Evolutionary conservation across 2,797 vertebrate species (phyloP), one percentile per base, ranked within the genome.

Genomic region (Pyrocephalus nanus): DNA sequence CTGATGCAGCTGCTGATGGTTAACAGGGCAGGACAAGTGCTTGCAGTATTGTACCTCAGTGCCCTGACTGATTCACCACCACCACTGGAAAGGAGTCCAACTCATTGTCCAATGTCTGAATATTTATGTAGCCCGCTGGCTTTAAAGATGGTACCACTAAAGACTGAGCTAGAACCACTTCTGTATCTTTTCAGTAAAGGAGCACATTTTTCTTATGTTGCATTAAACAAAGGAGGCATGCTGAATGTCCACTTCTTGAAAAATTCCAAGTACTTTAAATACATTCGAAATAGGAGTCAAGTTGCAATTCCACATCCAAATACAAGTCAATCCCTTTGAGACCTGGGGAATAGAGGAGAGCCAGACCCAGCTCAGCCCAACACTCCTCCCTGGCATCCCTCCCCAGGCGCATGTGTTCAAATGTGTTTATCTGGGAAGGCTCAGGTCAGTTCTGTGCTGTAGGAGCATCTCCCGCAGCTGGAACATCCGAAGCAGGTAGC

Each of bases 401-500:
- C 43, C 66, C 66, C 3, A 11, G 47, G 62, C 1, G 25, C 64
- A 22, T 3, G 65, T 57, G 70, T 85, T 89, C 12, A 9, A 64
- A 80, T 53, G 66, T 65, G 53, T 94, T 90, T 90, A 65, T 88
- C 40, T 61, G 64, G 47, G 74, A 89, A 92, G 50, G 74, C 73
- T 54, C 84, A 69, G 64, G 91, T 77, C 71, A 96, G 94, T 45
- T 47, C 90, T 40, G 90, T 88, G 96, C 85, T 12, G 34, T 21
- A 94, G 91, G 96, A 95, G 47, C 75, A 86, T 60, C 95, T 96
- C 96, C 81, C 15, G 21, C 96, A 97, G 96, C 97, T 92, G 85
- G 95, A 96, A 87, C 94, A 77, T 95, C 96, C 88, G 0, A 95
- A 94, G 93, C 72, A 89, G 96, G 95, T 84, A 96, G 80, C 2